phyloP scores from a whole-genome alignment of 2,797 vertebrate species.

The Hyperoplus immaculatus region DNA sequence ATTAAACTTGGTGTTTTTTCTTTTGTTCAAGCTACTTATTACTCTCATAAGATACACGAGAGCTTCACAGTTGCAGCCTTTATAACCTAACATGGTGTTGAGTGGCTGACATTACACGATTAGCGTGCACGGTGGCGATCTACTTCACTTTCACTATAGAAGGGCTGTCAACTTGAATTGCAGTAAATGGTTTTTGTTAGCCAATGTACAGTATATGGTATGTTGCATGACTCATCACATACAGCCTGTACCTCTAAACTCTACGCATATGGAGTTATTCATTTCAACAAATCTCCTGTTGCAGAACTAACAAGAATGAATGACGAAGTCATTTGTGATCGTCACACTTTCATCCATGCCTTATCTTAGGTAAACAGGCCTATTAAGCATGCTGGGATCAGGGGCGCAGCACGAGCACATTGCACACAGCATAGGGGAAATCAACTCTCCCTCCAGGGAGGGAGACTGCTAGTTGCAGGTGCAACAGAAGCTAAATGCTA shows the following conservation, averaged over 20 bases:
- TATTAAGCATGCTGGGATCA: slow-evolving; percentile 79
- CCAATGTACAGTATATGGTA: not conserved
- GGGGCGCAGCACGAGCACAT: slow-evolving; percentile 52
- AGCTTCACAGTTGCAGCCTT: slow-evolving; percentile 30
- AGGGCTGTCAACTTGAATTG: not conserved
- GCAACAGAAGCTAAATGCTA: slow-evolving; percentile 43
- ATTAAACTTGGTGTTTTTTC: slow-evolving; percentile 27
- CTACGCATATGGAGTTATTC: not conserved
- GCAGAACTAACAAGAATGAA: not conserved
- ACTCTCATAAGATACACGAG: slow-evolving; percentile 31
- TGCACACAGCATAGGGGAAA: slow-evolving; percentile 67
- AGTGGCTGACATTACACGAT: not conserved
- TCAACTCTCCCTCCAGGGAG: slow-evolving; percentile 59
- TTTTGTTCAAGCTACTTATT: slow-evolving; percentile 48
- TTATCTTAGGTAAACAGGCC: slow-evolving; percentile 71
- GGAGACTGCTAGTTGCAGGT: slow-evolving; percentile 36
- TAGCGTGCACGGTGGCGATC: not conserved
- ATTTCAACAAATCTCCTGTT: not conserved
- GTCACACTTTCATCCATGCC: not conserved
- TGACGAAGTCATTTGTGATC: not conserved
- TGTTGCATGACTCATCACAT: not conserved
- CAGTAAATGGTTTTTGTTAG: not conserved
- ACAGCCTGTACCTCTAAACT: not conserved
- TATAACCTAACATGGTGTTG: slow-evolving; percentile 4
- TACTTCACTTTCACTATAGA: not conserved